Conservation (phyloP, 2,797 vertebrate genomes). For the Somateria mollissima region DNA sequence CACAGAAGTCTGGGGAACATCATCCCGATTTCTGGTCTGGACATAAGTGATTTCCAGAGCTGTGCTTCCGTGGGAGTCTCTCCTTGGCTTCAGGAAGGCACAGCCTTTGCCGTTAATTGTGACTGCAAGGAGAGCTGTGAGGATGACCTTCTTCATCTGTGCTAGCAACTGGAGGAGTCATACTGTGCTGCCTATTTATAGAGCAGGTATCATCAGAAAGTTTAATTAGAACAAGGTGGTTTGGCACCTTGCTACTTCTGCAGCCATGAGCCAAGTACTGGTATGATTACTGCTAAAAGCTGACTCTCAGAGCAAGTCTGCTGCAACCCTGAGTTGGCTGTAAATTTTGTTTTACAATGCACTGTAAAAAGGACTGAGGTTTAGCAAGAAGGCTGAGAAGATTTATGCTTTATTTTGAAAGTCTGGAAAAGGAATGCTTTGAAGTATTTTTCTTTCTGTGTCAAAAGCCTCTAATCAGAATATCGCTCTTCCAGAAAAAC, state of each 20-base stretch:
- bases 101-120: not conserved
- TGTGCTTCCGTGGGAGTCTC: not conserved
- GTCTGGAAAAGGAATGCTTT: not conserved
- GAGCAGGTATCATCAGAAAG: slow-evolving; percentile 42
- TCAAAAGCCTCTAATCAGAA: not conserved
- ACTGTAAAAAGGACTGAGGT: not conserved
- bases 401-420: not conserved
- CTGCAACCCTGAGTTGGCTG: not conserved
- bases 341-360: slow-evolving; percentile 12
- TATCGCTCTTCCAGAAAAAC: not conserved
- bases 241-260: slow-evolving; percentile 42
- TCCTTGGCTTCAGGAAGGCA: not conserved
- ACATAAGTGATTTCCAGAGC: not conserved
- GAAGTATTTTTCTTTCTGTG: not conserved
- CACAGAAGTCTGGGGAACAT: not conserved
- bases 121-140: not conserved
- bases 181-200: slow-evolving; percentile 48
- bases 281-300: not conserved
- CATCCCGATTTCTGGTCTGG: not conserved
- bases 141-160: slow-evolving; percentile 26
- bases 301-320: not conserved
- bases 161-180: slow-evolving; percentile 1
- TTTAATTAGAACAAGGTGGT: slow-evolving; percentile 51
- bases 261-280: not conserved
- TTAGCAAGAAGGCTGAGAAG: not conserved